Base-by-base conservation (phyloP, 2,113 vertebrate genomes). In the Mesembrinibis cayennensis region DNA sequence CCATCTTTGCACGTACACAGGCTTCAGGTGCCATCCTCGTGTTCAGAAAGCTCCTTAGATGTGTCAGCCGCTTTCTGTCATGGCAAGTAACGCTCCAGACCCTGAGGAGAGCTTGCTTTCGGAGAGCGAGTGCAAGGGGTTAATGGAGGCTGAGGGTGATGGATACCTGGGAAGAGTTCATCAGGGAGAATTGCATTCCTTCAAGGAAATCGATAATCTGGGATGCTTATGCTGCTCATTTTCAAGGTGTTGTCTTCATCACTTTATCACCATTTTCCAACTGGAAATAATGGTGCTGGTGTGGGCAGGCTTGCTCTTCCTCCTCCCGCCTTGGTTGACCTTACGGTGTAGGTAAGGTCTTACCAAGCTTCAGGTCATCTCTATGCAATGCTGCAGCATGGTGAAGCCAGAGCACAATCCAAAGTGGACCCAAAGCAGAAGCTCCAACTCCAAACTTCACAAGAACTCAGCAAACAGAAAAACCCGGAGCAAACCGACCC, bases 281-380 rank as follows among this genome's bases (percentile, higher is more conserved):
- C 1, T 91, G 80, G 69, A 91, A 66, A 62, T 34, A 45, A 11
- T 4, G 23, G 47, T 6, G 44, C 16, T 9, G 36, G 11, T 2
- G 12, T 8, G 16, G 55, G 34, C 26, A 45, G 17, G 42, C 20
- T 89, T 1, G 1, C 19, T 47, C 25, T 78, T 69, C 55, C 22
- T 62, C 36, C 29, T 65, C 29, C 20, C 17, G 7, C 29, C 13
- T 38, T 15, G 3, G 9, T 2, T 85, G 69, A 40, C n/a, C 45
- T 40, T 61, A 3, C 0, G 0, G 32, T 32, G n/a, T 42, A 21
- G 50, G 17, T 32, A 9, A 21, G 42, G 22, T 52, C n/a, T 20
- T 36, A 7, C 36, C 27, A 17, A 1, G 11, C 52, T 52, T 65
- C 79, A 62, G 15, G 29, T 45, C 52, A 9, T 19, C 62, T 59